Base-by-base conservation (phyloP, 2,113 vertebrate species). In the Eudyptes chrysolophus region DNA sequence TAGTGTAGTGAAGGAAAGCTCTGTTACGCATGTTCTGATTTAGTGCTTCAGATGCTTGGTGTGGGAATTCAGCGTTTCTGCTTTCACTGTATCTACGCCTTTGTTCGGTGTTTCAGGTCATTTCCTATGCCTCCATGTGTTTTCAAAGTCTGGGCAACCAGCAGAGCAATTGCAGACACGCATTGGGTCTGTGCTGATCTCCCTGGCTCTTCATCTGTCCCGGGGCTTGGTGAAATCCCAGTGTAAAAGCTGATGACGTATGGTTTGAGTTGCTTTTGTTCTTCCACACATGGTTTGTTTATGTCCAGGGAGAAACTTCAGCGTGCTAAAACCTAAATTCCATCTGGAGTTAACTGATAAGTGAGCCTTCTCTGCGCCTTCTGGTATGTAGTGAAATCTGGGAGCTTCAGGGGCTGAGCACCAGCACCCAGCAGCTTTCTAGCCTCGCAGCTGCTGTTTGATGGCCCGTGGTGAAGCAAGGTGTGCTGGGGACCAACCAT, bases 391-490 rank as follows among this genome's bases (percentile, higher is more conserved):
- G 49, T 18, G 66, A 34, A 32, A 66, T 40, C 51, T 30, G 12
- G 34, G 66, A 78, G 46, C 22, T 70, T 16, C 20, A 11, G 76
- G 57, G n/a, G 22, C 60, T 49, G 49, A 69, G 24, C 52, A 58
- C 22, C 22, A 24, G 87, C 68, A 29, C 74, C 54, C 64, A 42
- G 74, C 80, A 66, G 18, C 57, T 52, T 34, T 42, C 48, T 51
- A 68, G 29, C 46, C 24, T 26, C 1, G 0, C 27, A 20, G 44
- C 30, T 36, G 58, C 75, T 24, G 21, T 26, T 24, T 18, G 80
- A 36, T 0, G 4, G 10, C 25, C 26, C 1, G 0, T 0, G 7
- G 25, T 27, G 46, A 68, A 54, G 26, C 42, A 11, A 40, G 68
- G 26, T 48, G 26, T 48, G 72, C 80, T 74, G 34, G 14, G 40